A percentile compares a stretch with the other conserved stretches of the same genome.
phyloP scores from a whole-genome alignment of 2,113 vertebrate genomes.

The Cisticola juncidis region DNA sequence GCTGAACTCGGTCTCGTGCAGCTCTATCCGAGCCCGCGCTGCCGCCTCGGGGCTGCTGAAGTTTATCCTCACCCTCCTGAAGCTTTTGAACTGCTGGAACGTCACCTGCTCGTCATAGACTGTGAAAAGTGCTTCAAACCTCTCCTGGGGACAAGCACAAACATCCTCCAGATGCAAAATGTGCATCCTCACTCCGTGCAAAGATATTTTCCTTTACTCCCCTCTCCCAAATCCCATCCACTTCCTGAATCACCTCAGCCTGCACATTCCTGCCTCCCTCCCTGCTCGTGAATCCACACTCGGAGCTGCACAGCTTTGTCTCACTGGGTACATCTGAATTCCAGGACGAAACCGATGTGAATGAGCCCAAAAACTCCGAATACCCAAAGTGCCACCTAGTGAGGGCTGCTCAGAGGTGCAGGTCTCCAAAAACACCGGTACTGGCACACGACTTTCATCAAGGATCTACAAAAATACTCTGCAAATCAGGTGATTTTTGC shows the following conservation, averaged over 20 bases:
- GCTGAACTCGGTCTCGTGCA: constrained; percentile 90
- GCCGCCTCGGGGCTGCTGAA: constrained; percentile 94
- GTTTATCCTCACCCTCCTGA: constrained; percentile 93
- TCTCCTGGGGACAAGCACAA: constrained; percentile 77
- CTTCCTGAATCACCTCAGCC: not conserved
- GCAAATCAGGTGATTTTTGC: not conserved
- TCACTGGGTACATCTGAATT: not conserved
- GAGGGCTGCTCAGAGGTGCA: not conserved
- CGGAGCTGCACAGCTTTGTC: not conserved
- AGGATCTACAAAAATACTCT: not conserved
- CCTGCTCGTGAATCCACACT: fast-evolving
- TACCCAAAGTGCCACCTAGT: not conserved
- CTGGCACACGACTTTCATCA: not conserved
- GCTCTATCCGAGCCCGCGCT: constrained; percentile 91
- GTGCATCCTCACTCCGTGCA: not conserved
- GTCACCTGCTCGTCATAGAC: constrained; percentile 88
- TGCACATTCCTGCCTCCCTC: not conserved
- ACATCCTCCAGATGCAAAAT: not conserved
- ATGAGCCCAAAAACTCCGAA: not conserved
- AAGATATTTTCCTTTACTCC: not conserved
- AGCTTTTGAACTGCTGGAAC: constrained; percentile 96
- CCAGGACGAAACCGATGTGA: fast-evolving
- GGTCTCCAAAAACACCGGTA: fast-evolving
- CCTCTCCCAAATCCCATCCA: not conserved
- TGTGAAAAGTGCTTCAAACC: constrained; percentile 91